These are phyloP conservation scores for Calcarius lapponicus DNA, from an alignment of 2,797 vertebrate species.

Conservation along the genomic window DNA sequence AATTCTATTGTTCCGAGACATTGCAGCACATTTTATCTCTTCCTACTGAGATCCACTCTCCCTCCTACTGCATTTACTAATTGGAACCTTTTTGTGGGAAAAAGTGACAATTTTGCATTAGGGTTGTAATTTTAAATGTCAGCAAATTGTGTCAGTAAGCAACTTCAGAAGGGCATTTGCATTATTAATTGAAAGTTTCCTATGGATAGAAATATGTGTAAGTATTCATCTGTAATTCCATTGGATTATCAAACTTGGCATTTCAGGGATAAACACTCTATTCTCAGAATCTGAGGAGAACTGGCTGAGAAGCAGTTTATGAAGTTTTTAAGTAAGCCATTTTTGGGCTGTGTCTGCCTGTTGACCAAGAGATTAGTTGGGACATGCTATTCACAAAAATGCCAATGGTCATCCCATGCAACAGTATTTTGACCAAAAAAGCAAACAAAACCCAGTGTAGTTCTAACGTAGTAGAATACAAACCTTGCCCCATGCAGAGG, in stretches of 20 bases:
- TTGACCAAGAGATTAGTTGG: not conserved
- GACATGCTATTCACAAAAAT: not conserved
- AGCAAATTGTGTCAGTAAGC: slow-evolving; percentile 8
- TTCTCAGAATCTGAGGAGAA: not conserved
- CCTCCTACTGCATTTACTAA: slow-evolving; percentile 37
- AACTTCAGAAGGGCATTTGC: not conserved
- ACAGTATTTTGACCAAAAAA: not conserved
- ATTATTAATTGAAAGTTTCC: not conserved
- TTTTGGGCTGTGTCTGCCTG: not conserved
- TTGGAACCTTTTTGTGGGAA: not conserved
- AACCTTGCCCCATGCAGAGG: not conserved
- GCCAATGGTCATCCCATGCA: not conserved
- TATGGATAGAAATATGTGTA: not conserved
- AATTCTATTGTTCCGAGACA: not conserved
- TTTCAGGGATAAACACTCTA: not conserved
- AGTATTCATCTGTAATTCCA: not conserved
- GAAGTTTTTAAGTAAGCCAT: not conserved
- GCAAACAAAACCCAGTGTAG: fast-evolving
- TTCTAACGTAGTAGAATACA: not conserved
- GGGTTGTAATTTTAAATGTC: slow-evolving; percentile 19
- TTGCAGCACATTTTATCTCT: slow-evolving; percentile 23
- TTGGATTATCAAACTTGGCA: not conserved
- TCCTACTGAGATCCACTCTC: slow-evolving; percentile 15
- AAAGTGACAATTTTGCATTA: not conserved
- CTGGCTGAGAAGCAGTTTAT: not conserved